Conservation (phyloP, 2,888 invertebrate species). For the Nomada fabriciana region DNA sequence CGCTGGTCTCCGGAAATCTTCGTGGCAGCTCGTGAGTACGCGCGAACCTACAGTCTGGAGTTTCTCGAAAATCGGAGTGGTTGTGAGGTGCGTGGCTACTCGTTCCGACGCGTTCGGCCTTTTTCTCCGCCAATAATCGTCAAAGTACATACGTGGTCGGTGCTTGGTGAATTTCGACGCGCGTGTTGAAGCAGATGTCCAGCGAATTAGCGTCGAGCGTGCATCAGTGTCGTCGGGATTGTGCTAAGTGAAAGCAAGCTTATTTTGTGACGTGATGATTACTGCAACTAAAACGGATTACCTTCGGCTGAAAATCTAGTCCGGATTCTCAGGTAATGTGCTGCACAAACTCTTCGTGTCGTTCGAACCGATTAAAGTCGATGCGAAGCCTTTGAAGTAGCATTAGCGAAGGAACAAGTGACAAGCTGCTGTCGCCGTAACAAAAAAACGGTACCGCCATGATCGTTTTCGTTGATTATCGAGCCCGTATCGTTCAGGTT, state of each 20-base stretch:
- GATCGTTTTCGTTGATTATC: background rate
- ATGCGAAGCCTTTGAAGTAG: constrained; percentile 50
- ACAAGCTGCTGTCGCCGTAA: constrained; percentile 29
- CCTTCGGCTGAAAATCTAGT: constrained; percentile 49
- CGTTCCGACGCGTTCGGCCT: background rate
- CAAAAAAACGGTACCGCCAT: constrained; percentile 18
- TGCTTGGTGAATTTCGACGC: background rate
- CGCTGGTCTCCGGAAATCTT: constrained; percentile 40
- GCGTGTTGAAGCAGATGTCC: background rate
- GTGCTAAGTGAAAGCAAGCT: constrained; percentile 45
- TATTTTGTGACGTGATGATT: constrained; percentile 62
- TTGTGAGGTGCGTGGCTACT: constrained; percentile 24
- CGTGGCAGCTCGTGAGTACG: constrained; percentile 23
- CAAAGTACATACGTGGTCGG: background rate
- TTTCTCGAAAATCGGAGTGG: constrained; percentile 53
- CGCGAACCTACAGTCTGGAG: constrained; percentile 30
- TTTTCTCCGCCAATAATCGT: background rate
- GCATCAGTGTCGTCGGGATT: constrained; percentile 7
- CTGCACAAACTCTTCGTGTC: constrained; percentile 47
- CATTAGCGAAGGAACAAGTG: constrained; percentile 43
- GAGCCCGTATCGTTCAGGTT: background rate
- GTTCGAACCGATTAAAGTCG: constrained; percentile 59
- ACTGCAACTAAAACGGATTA: constrained; percentile 60
- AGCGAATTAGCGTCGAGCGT: background rate
- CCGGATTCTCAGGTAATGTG: constrained; percentile 54